These are phyloP conservation scores for Microvelia longipes DNA, from an alignment of 1,140 invertebrate genomes.

Conservation along the genomic window DNA sequence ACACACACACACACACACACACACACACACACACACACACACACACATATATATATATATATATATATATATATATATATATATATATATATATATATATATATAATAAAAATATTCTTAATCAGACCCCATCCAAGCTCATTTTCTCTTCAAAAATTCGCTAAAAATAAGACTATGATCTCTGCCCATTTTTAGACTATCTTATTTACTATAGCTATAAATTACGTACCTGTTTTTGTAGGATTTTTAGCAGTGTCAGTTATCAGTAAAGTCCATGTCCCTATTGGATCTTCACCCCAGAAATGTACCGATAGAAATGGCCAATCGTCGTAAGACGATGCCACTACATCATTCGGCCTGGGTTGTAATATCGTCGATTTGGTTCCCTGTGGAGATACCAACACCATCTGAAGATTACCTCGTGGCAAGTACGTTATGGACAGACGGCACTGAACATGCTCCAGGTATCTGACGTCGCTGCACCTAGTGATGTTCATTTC, in stretches of 20 bases:
- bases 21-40: no score
- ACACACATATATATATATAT: no score
- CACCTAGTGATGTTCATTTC: constrained; percentile 73
- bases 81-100: no score
- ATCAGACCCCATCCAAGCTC: no score
- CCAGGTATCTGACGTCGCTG: constrained; percentile 70
- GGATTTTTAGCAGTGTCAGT: constrained; percentile 67
- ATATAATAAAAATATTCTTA: no score
- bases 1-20: not conserved
- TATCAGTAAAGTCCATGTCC: constrained; percentile 82
- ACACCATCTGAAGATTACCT: constrained; percentile 63
- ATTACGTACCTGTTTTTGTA: no score
- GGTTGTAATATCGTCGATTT: constrained; percentile 74
- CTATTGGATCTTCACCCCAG: constrained; percentile 87
- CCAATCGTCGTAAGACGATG: constrained; percentile 90
- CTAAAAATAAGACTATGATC: no score
- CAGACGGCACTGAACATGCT: constrained; percentile 83
- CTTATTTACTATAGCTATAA: no score
- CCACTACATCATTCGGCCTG: constrained; percentile 71
- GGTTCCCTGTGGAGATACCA: constrained; percentile 80
- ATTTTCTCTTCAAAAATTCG: no score
- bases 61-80: no score
- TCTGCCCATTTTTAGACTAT: no score
- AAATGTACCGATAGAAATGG: constrained; percentile 93
- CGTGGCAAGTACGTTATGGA: constrained; percentile 74